These are phyloP conservation scores for Pardosa pseudoannulata DNA, from an alignment of 2,888 invertebrate genomes.

Conservation along the genomic window DNA sequence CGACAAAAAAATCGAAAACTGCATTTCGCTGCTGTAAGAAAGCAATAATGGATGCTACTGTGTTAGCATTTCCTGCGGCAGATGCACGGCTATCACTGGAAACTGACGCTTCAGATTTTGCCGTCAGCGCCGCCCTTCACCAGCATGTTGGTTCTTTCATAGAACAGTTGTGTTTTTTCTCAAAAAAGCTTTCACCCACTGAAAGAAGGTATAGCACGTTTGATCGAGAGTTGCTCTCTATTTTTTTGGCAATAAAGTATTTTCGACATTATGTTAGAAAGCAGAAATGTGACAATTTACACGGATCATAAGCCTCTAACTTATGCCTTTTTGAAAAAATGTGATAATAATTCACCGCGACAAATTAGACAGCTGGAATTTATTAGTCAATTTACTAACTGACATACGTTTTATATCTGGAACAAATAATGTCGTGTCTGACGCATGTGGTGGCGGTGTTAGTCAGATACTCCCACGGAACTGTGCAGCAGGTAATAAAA, in stretches of 20 bases:
- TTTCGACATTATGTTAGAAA: slow-evolving; percentile 50
- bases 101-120: slow-evolving; percentile 15
- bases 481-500: too few species aligned
- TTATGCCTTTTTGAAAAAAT: slow-evolving; percentile 18
- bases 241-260: slow-evolving; percentile 73
- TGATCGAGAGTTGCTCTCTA: slow-evolving; percentile 74
- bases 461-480: too few species aligned
- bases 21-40: too few species aligned
- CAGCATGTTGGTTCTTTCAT: slow-evolving; percentile 69
- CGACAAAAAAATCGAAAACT: slow-evolving; percentile 9
- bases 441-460: too few species aligned
- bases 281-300: slow-evolving; percentile 15
- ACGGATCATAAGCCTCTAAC: slow-evolving; percentile 74
- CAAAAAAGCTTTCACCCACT: not conserved
- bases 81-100: not conserved
- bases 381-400: slow-evolving; percentile 76
- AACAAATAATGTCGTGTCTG: slow-evolving; percentile 41
- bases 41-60: not conserved
- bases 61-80: not conserved
- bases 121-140: slow-evolving; percentile 72
- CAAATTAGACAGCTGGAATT: slow-evolving; percentile 24
- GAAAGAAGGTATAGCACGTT: slow-evolving; percentile 8
- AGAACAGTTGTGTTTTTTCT: slow-evolving; percentile 63
- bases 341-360: slow-evolving; percentile 9
- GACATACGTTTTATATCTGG: slow-evolving; percentile 76